Evolutionary conservation across 2,888 invertebrate genomes (phyloP).

Genomic region (Morinoia aosen): DNA sequence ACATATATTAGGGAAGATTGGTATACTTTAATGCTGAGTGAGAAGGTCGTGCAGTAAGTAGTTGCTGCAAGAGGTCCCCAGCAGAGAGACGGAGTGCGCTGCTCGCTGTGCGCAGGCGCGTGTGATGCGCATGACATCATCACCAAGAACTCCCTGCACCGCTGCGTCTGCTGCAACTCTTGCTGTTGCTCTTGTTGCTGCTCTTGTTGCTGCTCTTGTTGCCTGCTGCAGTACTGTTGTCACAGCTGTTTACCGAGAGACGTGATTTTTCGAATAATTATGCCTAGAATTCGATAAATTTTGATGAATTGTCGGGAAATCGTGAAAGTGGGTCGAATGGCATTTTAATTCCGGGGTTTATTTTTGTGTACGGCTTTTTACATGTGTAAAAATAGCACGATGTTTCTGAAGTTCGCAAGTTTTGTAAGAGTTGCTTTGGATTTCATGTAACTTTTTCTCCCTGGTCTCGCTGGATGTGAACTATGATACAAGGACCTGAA

Average conservation of each 20-base stretch:
- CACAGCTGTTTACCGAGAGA: neutral
- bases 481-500: neutral
- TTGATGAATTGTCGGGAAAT: neutral
- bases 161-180: neutral
- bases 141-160: neutral
- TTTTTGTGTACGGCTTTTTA: neutral
- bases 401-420: neutral
- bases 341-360: too few relatives aligned
- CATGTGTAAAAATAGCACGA: neutral
- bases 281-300: neutral
- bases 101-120: neutral
- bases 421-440: neutral
- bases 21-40: too few relatives aligned
- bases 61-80: neutral
- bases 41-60: too few relatives aligned
- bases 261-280: neutral
- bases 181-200: neutral
- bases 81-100: neutral
- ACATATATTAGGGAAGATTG: too few relatives aligned
- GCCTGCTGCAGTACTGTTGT: neutral
- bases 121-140: neutral
- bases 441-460: neutral
- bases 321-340: neutral
- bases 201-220: too few relatives aligned
- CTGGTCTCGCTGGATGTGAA: neutral